These are phyloP conservation scores for Andrena praecox DNA, from an alignment of 2,888 invertebrate genomes.

Conservation along the genomic window DNA sequence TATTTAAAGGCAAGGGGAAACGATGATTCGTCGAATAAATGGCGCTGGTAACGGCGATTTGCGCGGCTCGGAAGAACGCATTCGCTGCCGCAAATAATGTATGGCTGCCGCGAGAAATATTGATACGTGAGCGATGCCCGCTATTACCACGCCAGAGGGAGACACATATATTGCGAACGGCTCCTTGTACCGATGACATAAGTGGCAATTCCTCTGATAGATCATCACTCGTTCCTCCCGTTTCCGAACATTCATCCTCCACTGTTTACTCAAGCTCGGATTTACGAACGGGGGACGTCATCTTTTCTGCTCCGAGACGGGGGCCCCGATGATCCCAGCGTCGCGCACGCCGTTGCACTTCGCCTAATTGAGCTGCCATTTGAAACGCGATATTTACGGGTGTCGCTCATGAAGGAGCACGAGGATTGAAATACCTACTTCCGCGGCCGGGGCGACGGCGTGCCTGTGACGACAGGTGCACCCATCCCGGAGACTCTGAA, in stretches of 20 bases:
- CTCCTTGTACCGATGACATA: constrained; percentile 67
- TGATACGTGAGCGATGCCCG: constrained; percentile 63
- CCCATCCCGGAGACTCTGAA: too few species aligned
- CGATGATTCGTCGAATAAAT: constrained; percentile 38
- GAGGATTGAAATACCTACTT: not conserved
- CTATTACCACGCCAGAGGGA: constrained; percentile 60
- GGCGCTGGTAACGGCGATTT: constrained; percentile 60
- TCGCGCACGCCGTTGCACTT: constrained; percentile 37
- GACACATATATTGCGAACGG: constrained; percentile 25
- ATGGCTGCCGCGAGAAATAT: constrained; percentile 60
- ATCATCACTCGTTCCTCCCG: constrained; percentile 63
- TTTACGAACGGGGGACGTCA: constrained; percentile 55
- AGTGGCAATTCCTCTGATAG: constrained; percentile 77
- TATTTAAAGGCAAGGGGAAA: constrained; percentile 27
- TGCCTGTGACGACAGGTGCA: too few species aligned
- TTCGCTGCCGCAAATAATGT: constrained; percentile 58
- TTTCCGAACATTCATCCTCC: constrained; percentile 44
- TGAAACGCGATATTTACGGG: constrained; percentile 57
- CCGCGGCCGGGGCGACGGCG: too few species aligned
- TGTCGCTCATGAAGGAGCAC: constrained; percentile 11
- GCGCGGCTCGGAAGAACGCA: constrained; percentile 43
- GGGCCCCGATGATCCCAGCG: constrained; percentile 2
- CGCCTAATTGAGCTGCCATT: constrained; percentile 64
- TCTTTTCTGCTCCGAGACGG: constrained; percentile 33
- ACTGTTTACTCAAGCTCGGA: constrained; percentile 65